These are phyloP conservation scores for Scolopax rusticola DNA, from an alignment of 2,797 vertebrate genomes.

Conservation along the genomic window DNA sequence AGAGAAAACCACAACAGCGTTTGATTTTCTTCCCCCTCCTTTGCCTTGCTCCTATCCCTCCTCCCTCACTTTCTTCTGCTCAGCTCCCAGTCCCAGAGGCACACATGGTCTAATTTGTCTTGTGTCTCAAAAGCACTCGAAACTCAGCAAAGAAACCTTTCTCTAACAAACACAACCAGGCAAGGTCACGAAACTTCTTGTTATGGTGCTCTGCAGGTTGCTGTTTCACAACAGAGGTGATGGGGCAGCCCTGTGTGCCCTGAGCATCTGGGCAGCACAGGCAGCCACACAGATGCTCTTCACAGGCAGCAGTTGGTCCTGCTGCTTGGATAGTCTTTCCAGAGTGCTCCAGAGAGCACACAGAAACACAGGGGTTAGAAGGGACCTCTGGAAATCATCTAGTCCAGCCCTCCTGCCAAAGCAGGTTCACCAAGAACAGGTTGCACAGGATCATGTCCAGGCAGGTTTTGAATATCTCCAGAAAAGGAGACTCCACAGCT, in stretches of 20 bases:
- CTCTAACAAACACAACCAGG: neutral
- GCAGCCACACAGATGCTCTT: neutral
- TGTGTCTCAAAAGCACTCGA: neutral
- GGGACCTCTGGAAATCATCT: neutral
- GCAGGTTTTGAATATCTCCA: neutral
- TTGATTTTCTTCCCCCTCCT: neutral
- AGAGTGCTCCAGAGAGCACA: neutral
- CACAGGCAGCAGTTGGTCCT: neutral
- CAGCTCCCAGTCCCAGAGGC: neutral
- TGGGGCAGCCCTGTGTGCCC: neutral
- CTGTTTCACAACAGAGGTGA: rapidly evolving
- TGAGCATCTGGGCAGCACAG: neutral
- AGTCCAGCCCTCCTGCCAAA: neutral
- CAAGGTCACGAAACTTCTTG: neutral
- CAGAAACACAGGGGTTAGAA: neutral
- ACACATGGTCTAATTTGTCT: neutral
- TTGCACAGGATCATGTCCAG: neutral
- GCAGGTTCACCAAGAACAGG: neutral
- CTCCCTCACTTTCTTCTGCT: neutral
- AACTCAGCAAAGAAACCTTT: neutral
- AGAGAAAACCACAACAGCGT: neutral
- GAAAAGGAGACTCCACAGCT: neutral
- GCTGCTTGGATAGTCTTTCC: neutral
- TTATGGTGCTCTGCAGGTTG: neutral
- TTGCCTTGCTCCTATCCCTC: neutral